These are phyloP conservation scores for Melanotaenia boesemani DNA, from an alignment of 2,797 vertebrate genomes.

Conservation along the genomic window DNA sequence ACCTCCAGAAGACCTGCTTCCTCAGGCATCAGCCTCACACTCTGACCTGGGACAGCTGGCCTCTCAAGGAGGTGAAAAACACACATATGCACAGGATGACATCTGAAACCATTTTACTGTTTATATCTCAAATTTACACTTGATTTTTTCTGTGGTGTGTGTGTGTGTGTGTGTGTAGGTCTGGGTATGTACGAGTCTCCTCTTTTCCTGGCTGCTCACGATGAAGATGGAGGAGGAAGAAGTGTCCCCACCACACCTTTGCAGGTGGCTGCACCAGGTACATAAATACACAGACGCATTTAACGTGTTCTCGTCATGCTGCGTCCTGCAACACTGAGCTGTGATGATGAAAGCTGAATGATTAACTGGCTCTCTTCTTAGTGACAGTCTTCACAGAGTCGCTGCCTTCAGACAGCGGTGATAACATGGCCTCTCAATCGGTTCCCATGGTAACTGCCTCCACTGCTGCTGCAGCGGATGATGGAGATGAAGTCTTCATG, in stretches of 20 bases:
- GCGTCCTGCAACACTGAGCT: not conserved
- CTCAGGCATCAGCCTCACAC: slow-evolving; percentile 92
- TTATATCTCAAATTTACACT: not conserved
- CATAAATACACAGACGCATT: not conserved
- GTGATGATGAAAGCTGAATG: not conserved
- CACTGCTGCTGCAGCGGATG: slow-evolving; percentile 86
- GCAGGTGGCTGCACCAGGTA: slow-evolving; percentile 95
- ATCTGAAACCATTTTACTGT: not conserved
- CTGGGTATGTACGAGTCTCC: slow-evolving; percentile 98
- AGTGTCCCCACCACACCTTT: slow-evolving; percentile 97
- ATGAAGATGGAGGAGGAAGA: slow-evolving; percentile 96
- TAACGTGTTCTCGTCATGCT: not conserved
- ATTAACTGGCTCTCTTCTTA: slow-evolving; percentile 49
- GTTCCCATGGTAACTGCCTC: slow-evolving; percentile 98
- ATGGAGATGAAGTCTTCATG: slow-evolving; percentile 96
- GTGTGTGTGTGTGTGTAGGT: slow-evolving; percentile 79
- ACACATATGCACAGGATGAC: not conserved
- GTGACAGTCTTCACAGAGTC: slow-evolving; percentile 96
- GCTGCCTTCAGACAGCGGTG: slow-evolving; percentile 87
- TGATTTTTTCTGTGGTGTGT: not conserved
- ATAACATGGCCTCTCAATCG: slow-evolving; percentile 95
- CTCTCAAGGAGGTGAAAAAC: slow-evolving; percentile 92
- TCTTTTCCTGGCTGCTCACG: slow-evolving; percentile 93
- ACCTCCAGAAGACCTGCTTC: slow-evolving; percentile 94
- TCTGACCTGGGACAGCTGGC: slow-evolving; percentile 97